phyloP scores from a whole-genome alignment of 2,888 invertebrate genomes.

The Anoncus sp. region DNA sequence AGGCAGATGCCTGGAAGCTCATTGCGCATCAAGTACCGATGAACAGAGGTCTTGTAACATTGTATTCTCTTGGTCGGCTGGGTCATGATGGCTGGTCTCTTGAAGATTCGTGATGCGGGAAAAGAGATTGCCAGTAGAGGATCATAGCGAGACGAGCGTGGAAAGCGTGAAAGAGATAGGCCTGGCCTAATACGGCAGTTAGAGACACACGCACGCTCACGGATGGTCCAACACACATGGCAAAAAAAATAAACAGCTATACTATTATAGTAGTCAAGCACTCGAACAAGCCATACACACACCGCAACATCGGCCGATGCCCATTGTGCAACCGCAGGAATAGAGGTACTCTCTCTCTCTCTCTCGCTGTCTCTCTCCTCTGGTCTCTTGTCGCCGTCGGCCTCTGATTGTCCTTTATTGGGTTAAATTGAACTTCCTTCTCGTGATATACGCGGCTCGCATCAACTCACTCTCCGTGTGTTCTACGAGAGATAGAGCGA shows the following conservation, averaged over 20 bases:
- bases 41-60: too few relatives aligned
- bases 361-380: too few relatives aligned
- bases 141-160: background rate
- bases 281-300: background rate
- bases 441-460: conserved; percentile 83
- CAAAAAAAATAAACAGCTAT: too few relatives aligned
- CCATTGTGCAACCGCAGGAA: conserved; percentile 71
- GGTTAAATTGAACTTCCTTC: conserved; percentile 84
- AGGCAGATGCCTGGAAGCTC: too few relatives aligned
- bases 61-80: too few relatives aligned
- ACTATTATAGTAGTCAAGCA: too few relatives aligned
- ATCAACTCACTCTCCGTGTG: conserved; percentile 80
- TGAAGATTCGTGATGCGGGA: background rate
- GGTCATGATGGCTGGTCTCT: too few relatives aligned
- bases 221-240: too few relatives aligned
- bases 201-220: too few relatives aligned
- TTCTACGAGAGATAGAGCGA: conserved; percentile 65
- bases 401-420: conserved; percentile 84
- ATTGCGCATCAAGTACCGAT: too few relatives aligned
- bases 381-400: conserved; percentile 79
- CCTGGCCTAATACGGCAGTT: too few relatives aligned
- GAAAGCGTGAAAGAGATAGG: conserved; percentile 40
- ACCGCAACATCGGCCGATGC: conserved; percentile 48
- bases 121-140: conserved; percentile 10
- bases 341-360: conserved; percentile 77